Base-by-base conservation (phyloP, 2,113 vertebrate species). In the Perca fluviatilis region DNA sequence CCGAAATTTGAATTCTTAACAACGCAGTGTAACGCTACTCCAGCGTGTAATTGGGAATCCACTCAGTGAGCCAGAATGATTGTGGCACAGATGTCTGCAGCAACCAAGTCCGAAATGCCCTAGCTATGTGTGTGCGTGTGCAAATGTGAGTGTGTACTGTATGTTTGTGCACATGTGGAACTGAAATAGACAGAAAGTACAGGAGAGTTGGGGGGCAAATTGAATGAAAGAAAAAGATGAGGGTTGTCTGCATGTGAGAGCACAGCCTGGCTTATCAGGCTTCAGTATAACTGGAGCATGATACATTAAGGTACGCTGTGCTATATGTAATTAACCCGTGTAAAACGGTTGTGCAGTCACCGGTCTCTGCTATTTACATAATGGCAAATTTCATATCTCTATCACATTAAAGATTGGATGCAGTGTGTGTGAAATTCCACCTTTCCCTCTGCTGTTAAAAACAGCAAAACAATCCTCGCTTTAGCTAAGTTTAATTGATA, bases 41-140 rank as follows among this genome's bases (percentile, higher is more conserved):
- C 91, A 93, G 93, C 90, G 80, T 94, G 91, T 94, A 93, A 94
- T 92, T 92, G 88, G 46, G 87, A 84, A 92, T 88, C 70, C 86
- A 85, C 82, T 82, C 86, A 69, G 78, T 64, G 88, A 90, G 86
- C 83, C 89, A 87, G 82, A 93, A 89, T 82, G 79, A 91, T 88
- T 82, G 81, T 79, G 82, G 88, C 88, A 83, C 88, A 93, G 91
- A 93, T 93, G 90, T 93, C 91, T 71, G 36, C 69, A 60, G 69
- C 62, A 43, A 65, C 62, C 1, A 8, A 67, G 63, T 80, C 64
- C 75, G 80, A 71, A 84, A 49, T 64, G 66, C 18, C 56, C 63
- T 23, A n/a, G 61, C 86, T 9, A 13, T n/a, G 33, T 58, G 40
- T 66, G 27, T 61, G 21, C 36, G 72, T 61, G 61, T 56, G 47